phyloP scores from a whole-genome alignment of 2,797 vertebrate genomes.

The Micropoecilia bifurca region DNA sequence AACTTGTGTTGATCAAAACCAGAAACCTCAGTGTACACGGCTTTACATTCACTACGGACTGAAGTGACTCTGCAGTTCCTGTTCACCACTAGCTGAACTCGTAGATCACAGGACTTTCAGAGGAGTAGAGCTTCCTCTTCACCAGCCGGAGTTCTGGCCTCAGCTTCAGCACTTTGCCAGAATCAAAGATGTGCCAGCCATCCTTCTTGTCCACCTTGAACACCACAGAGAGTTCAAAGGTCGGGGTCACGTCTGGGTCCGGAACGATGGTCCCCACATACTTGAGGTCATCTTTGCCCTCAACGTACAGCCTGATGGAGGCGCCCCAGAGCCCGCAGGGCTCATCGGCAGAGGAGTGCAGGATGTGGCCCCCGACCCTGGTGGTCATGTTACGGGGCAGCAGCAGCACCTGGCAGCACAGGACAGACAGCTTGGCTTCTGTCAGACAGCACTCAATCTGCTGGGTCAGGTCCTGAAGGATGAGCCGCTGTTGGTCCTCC shows the following conservation, averaged over 20 bases:
- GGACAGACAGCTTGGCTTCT: slow-evolving; percentile 72
- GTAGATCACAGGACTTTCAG: slow-evolving; percentile 76
- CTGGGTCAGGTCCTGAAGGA: slow-evolving; percentile 66
- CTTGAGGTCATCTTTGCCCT: slow-evolving; percentile 64
- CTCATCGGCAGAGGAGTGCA: slow-evolving; percentile 68
- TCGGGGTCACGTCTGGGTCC: slow-evolving; percentile 73
- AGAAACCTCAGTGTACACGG: background rate
- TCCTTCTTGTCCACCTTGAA: slow-evolving; percentile 62
- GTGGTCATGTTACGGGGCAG: slow-evolving; percentile 75
- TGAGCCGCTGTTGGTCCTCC: slow-evolving; percentile 60
- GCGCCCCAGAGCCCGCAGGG: slow-evolving; percentile 84
- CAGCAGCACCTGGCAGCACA: slow-evolving; percentile 78
- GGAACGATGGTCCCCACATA: slow-evolving; percentile 66
- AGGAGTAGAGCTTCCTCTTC: slow-evolving; percentile 86
- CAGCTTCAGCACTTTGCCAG: slow-evolving; percentile 73
- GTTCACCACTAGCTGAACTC: slow-evolving; percentile 60
- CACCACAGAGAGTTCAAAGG: slow-evolving; percentile 81
- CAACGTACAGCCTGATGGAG: slow-evolving; percentile 72
- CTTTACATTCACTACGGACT: background rate
- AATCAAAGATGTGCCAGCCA: slow-evolving; percentile 77
- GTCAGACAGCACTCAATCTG: slow-evolving; percentile 78
- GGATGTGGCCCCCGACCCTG: slow-evolving; percentile 72
- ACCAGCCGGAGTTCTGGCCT: slow-evolving; percentile 80
- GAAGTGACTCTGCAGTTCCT: background rate
- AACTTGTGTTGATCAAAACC: background rate